A percentile compares a stretch with the other conserved stretches of the same genome.
phyloP scores from a whole-genome alignment of 2,797 vertebrate species.

The Danio aesculapii region DNA sequence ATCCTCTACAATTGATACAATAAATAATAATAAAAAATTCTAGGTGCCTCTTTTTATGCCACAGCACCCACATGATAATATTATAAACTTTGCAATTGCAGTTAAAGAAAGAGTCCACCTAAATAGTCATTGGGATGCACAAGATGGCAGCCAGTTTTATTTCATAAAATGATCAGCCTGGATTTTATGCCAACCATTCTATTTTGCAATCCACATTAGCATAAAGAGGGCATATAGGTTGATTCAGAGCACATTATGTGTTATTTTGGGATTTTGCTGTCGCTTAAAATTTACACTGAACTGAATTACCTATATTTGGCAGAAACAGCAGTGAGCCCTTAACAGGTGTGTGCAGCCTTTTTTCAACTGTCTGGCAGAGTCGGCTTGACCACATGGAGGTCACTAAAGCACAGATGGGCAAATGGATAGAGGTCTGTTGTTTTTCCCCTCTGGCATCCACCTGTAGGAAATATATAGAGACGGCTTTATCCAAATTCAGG shows the following conservation, averaged over 20 bases:
- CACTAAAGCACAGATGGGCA: slow-evolving; percentile 53
- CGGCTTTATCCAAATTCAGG: slow-evolving; percentile 27
- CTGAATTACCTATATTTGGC: slow-evolving; percentile 28
- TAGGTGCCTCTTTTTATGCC: neutral
- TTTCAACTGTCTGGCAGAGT: slow-evolving; percentile 32
- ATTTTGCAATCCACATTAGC: neutral
- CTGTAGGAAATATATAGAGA: slow-evolving; percentile 23
- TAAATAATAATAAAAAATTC: neutral
- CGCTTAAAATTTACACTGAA: neutral
- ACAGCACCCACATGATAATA: neutral
- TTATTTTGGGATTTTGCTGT: neutral
- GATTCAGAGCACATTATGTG: no score
- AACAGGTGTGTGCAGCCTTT: slow-evolving; percentile 25
- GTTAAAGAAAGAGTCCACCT: neutral
- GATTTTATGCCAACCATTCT: neutral
- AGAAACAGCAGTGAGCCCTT: neutral
- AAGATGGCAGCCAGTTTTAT: neutral
- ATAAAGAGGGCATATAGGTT: neutral
- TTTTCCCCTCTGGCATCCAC: neutral
- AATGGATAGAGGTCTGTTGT: slow-evolving; percentile 12
- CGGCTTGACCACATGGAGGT: slow-evolving; percentile 40
- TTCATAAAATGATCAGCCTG: neutral
- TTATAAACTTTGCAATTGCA: neutral
- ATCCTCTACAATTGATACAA: neutral
- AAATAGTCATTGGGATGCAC: neutral